phyloP scores from a whole-genome alignment of 2,797 vertebrate genomes.

The Megalops cyprinoides region DNA sequence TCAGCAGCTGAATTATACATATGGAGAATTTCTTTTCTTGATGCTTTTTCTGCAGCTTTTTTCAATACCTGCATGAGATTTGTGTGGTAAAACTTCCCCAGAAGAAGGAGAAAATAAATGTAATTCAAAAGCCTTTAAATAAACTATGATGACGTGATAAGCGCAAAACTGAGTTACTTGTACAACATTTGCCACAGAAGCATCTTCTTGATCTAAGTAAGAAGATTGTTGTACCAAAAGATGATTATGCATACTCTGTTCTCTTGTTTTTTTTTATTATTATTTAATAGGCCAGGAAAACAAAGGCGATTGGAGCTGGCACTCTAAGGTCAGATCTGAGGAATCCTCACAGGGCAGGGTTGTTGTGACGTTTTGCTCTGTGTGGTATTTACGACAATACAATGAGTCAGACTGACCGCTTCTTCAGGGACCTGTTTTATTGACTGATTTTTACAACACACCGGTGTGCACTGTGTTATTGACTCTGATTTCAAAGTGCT shows the following conservation, averaged over 20 bases:
- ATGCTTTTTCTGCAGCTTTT: not conserved
- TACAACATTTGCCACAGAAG: not conserved
- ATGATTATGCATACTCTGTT: slow-evolving; percentile 23
- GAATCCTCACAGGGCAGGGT: slow-evolving; percentile 6
- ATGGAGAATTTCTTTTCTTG: not conserved
- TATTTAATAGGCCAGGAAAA: slow-evolving; percentile 35
- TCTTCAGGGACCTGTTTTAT: slow-evolving; percentile 23
- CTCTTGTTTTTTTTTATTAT: slow-evolving; percentile 34
- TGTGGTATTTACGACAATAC: not conserved
- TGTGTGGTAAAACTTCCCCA: not conserved
- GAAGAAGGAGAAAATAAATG: not conserved
- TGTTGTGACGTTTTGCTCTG: not conserved
- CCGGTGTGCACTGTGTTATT: slow-evolving; percentile 16
- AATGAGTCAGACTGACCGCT: not conserved
- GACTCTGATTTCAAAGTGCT: slow-evolving; percentile 12
- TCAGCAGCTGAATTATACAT: not conserved
- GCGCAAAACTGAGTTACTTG: not conserved
- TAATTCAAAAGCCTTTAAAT: slow-evolving; percentile 19
- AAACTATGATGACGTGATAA: not conserved
- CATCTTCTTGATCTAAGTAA: slow-evolving; percentile 18
- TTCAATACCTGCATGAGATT: slow-evolving; percentile 4
- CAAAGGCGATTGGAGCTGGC: slow-evolving; percentile 14
- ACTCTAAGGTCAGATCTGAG: slow-evolving; percentile 23
- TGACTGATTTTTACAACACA: slow-evolving; percentile 19
- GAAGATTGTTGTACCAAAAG: slow-evolving; percentile 10